Percentiles rank a stretch among this genome's conserved stretches.
These are phyloP conservation scores for Halcyon malimbica DNA, from an alignment of 2,113 vertebrate genomes.

Conservation along the genomic window DNA sequence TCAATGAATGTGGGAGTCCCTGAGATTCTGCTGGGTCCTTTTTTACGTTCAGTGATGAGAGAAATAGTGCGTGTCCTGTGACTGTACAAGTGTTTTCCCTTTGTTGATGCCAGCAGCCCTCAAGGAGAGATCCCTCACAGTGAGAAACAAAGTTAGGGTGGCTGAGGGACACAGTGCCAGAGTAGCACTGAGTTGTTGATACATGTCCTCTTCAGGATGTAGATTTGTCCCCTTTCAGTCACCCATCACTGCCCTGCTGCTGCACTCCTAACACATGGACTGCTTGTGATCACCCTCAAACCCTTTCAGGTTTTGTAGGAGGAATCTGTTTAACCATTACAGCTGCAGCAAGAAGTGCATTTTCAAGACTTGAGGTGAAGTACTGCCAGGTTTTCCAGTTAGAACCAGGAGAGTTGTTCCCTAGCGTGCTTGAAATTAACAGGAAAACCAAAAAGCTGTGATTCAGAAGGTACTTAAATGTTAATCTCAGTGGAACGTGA, in stretches of 20 bases:
- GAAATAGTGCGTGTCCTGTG: background rate
- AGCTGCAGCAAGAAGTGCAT: background rate
- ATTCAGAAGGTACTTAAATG: background rate
- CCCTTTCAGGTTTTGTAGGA: background rate
- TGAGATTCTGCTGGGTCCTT: background rate
- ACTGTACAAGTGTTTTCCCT: background rate
- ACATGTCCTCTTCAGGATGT: background rate
- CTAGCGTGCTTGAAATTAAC: background rate
- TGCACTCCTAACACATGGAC: background rate
- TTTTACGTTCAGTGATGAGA: background rate
- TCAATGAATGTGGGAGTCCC: background rate
- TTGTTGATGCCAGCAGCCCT: background rate
- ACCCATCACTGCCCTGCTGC: background rate
- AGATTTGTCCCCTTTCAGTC: background rate
- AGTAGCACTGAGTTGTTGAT: background rate
- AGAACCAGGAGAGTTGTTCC: background rate
- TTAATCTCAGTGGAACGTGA: background rate
- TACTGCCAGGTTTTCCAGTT: background rate
- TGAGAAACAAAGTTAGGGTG: background rate
- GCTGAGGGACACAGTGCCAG: background rate
- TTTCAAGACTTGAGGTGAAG: background rate
- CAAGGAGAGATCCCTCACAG: background rate
- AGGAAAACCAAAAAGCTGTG: background rate
- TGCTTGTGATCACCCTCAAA: background rate
- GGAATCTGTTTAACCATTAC: background rate